Evolutionary conservation across 2,797 vertebrate genomes (phyloP).

Genomic region (Rhincodon typus): DNA sequence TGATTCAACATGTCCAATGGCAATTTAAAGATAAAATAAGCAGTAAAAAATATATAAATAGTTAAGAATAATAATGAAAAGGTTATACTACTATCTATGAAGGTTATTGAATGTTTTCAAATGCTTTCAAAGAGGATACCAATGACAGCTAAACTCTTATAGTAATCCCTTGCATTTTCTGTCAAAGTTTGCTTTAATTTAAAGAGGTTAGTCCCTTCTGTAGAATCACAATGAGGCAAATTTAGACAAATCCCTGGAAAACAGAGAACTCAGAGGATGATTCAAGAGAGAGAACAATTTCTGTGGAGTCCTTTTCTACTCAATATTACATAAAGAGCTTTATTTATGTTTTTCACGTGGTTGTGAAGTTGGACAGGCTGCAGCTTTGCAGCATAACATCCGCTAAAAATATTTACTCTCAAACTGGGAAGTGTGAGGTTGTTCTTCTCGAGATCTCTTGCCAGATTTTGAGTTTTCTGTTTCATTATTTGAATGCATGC

Average conservation of each 20-base stretch:
- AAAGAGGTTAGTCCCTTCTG: neutral
- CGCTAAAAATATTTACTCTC: neutral
- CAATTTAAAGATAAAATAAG: neutral
- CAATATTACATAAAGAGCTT: neutral
- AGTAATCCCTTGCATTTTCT: neutral
- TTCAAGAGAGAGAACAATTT: neutral
- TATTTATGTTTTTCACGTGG: neutral
- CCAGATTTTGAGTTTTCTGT: conserved; percentile 10
- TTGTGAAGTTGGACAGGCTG: neutral
- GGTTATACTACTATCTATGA: neutral
- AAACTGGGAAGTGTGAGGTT: conserved; percentile 20
- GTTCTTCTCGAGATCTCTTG: neutral
- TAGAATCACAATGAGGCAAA: neutral
- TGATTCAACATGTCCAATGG: neutral
- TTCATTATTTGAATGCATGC: conserved; percentile 1
- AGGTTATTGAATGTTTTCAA: neutral
- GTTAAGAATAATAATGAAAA: neutral
- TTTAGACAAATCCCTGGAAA: neutral
- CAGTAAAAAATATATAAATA: neutral
- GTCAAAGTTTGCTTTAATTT: neutral
- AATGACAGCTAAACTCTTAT: neutral
- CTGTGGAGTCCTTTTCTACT: neutral
- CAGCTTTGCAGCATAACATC: neutral
- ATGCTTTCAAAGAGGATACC: neutral
- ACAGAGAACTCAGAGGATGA: neutral